Percentiles rank a stretch among this genome's conserved stretches.
These are phyloP conservation scores for Grammomys surdaster DNA, from an alignment of 2,113 vertebrate genomes.

Conservation along the genomic window DNA sequence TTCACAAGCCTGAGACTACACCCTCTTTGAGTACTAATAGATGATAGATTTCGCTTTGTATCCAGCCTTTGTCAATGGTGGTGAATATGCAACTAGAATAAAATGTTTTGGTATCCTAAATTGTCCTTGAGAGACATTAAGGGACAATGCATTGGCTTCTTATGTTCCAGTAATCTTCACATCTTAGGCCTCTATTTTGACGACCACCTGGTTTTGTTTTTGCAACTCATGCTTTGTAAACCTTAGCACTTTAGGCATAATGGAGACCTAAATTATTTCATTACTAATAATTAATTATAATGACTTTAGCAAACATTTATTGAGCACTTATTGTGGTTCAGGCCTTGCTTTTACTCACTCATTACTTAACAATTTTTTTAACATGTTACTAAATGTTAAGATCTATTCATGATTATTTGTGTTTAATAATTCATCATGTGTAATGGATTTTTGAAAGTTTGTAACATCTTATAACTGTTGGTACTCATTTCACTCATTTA, in stretches of 20 bases:
- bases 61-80: not conserved
- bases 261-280: not conserved
- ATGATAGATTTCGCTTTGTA: not conserved
- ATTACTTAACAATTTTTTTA: slow-evolving; percentile 32
- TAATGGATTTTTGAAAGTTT: not conserved
- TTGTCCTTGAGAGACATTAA: not conserved
- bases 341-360: not conserved
- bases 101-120: not conserved
- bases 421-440: not conserved
- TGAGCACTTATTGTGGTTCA: not conserved
- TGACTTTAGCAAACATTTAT: not conserved
- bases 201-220: not conserved
- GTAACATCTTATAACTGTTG: not conserved
- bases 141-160: not conserved
- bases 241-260: not conserved
- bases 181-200: not conserved
- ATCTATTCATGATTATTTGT: not conserved
- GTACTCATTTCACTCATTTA: not conserved
- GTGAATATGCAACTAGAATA: not conserved
- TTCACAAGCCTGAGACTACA: not conserved
- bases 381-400: not conserved
- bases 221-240: slow-evolving; percentile 1
- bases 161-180: not conserved
- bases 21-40: not conserved
- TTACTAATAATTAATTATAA: not conserved